Percentiles rank a stretch among this genome's conserved stretches.
Conservation (phyloP, 2,797 vertebrate genomes). For the Sylvia borin region DNA sequence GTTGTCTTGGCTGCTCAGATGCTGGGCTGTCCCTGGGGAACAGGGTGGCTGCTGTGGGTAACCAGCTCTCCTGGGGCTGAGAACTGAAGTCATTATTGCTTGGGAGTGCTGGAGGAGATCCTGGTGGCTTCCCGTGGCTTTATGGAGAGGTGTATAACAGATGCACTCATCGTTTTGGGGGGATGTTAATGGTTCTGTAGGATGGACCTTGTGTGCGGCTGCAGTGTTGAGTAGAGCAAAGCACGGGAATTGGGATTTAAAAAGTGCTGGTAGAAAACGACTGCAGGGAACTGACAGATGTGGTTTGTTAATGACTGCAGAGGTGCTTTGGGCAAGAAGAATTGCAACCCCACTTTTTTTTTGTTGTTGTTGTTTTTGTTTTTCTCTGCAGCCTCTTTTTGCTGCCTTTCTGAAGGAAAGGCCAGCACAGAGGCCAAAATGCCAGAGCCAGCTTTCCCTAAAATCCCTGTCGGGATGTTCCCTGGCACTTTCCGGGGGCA, state of each 20-base stretch:
- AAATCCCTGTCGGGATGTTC: background rate
- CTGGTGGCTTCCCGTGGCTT: background rate
- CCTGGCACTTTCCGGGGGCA: background rate
- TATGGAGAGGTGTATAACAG: background rate
- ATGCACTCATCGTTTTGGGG: fast-evolving
- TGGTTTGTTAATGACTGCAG: background rate
- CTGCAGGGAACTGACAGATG: background rate
- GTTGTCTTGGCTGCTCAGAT: background rate
- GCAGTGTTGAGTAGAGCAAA: background rate
- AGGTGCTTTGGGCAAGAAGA: background rate
- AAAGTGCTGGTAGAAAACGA: background rate
- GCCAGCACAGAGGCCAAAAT: background rate
- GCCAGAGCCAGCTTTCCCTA: background rate
- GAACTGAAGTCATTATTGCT: background rate
- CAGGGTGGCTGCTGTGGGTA: background rate
- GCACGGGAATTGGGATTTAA: background rate
- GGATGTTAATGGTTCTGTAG: background rate
- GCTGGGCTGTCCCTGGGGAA: background rate
- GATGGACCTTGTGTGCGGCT: background rate
- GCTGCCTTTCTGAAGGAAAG: background rate
- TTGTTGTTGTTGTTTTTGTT: background rate
- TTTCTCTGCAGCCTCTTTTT: background rate
- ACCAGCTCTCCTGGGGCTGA: background rate
- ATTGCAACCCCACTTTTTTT: fast-evolving
- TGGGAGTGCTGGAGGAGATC: background rate